phyloP scores from a whole-genome alignment of 2,888 invertebrate species.

The Thumatha senex region DNA sequence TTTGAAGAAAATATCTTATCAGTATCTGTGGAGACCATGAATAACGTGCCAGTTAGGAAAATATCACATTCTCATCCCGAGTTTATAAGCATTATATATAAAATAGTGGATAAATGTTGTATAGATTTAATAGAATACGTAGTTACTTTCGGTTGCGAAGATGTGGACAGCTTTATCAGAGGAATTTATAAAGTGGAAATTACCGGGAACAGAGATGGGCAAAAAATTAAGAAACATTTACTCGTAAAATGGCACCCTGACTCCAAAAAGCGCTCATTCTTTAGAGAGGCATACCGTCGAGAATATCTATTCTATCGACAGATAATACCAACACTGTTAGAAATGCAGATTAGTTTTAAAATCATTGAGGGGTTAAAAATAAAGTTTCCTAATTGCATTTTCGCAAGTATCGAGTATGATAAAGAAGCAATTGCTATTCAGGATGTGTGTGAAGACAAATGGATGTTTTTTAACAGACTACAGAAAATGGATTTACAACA shows the following conservation, averaged over 20 bases:
- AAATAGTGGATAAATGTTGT: conserved; percentile 48
- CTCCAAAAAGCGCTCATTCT: conserved; percentile 44
- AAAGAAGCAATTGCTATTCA: conserved; percentile 55
- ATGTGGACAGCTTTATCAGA: conserved; percentile 53
- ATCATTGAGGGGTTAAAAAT: conserved; percentile 63
- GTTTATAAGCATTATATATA: conserved; percentile 52
- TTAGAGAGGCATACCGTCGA: conserved; percentile 54
- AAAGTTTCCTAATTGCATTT: conserved; percentile 62
- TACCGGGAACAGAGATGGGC: conserved; percentile 49
- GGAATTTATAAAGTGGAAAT: conserved; percentile 52
- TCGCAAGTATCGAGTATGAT: conserved; percentile 47
- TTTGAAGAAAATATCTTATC: conserved; percentile 15
- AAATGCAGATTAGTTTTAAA: conserved; percentile 52
- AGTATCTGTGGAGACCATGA: conserved; percentile 26
- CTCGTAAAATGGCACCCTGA: conserved; percentile 61
- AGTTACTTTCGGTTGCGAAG: conserved; percentile 50
- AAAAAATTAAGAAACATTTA: conserved; percentile 47
- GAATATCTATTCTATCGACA: conserved; percentile 51
- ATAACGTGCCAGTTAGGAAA: conserved; percentile 58
- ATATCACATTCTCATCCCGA: conserved; percentile 56
- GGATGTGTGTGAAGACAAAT: conserved; percentile 32
- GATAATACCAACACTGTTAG: conserved; percentile 50
- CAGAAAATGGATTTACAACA: conserved; percentile 49
- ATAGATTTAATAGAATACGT: conserved; percentile 46
- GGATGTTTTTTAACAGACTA: conserved; percentile 48